phyloP scores from a whole-genome alignment of 2,888 invertebrate genomes.

The Eristalis tenax region DNA sequence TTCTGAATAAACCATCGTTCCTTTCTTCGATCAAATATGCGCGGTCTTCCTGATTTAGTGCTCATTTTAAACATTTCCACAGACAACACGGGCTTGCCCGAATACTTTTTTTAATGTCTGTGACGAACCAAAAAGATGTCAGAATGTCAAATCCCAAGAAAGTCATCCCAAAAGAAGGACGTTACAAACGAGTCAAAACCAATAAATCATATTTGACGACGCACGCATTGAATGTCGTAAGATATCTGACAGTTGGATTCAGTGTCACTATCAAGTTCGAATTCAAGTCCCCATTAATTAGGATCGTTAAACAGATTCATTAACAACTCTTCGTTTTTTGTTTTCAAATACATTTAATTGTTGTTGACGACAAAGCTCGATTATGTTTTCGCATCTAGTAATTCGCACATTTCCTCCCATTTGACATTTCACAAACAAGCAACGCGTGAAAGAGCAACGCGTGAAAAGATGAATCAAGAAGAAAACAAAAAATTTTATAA shows the following conservation, averaged over 20 bases:
- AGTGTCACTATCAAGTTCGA: neutral
- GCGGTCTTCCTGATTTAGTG: no score
- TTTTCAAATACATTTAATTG: neutral
- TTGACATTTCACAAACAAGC: neutral
- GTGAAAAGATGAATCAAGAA: no score
- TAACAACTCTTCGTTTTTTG: neutral
- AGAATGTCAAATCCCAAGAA: no score
- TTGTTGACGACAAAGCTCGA: neutral
- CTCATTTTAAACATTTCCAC: no score
- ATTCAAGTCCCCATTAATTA: neutral
- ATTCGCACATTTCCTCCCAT: neutral
- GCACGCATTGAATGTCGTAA: neutral
- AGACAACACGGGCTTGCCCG: no score
- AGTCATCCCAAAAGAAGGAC: no score
- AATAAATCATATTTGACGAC: no score
- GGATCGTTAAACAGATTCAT: neutral
- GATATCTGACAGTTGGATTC: neutral
- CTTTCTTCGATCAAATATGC: no score
- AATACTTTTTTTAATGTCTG: no score
- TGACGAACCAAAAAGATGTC: no score
- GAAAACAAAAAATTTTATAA: neutral
- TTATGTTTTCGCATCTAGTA: neutral
- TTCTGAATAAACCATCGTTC: no score
- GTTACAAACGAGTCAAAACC: no score
- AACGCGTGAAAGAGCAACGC: neutral